phyloP scores from a whole-genome alignment of 2,888 invertebrate species.

The Leptinotarsa rubiginosa region DNA sequence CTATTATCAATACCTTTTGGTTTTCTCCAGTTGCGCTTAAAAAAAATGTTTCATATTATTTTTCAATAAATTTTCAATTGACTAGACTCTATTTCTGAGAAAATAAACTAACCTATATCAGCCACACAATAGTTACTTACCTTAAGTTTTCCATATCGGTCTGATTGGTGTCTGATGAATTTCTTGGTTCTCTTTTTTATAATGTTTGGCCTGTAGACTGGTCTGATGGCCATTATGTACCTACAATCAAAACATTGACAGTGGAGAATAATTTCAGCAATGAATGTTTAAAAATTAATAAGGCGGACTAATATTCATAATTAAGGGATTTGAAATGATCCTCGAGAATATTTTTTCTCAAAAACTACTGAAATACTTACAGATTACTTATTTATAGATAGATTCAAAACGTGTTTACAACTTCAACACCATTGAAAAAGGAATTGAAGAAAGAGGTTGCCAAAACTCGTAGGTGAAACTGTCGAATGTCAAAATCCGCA shows the following conservation, averaged over 20 bases:
- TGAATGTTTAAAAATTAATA: neutral
- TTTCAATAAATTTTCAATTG: neutral
- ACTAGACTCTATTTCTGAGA: neutral
- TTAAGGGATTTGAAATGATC: neutral
- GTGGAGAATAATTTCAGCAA: neutral
- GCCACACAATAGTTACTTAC: conserved; percentile 66
- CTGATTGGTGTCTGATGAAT: conserved; percentile 98
- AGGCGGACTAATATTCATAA: neutral
- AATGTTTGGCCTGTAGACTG: conserved; percentile 89
- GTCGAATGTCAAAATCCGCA: neutral
- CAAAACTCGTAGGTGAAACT: neutral
- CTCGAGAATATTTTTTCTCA: neutral
- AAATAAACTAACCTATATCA: neutral
- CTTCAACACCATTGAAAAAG: conserved; percentile 13
- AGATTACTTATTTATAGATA: conserved; percentile 50
- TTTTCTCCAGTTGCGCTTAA: conserved; percentile 96
- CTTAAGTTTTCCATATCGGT: conserved; percentile 96
- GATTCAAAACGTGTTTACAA: conserved; percentile 42
- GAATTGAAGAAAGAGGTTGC: neutral
- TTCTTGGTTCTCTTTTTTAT: conserved; percentile 98
- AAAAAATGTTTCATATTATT: neutral
- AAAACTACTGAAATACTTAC: conserved; percentile 48
- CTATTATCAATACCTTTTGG: conserved; percentile 99
- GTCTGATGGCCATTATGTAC: conserved; percentile 86
- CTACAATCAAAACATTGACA: conserved; percentile 48